phyloP scores from a whole-genome alignment of 2,888 invertebrate species.

The Leptinotarsa juncta region DNA sequence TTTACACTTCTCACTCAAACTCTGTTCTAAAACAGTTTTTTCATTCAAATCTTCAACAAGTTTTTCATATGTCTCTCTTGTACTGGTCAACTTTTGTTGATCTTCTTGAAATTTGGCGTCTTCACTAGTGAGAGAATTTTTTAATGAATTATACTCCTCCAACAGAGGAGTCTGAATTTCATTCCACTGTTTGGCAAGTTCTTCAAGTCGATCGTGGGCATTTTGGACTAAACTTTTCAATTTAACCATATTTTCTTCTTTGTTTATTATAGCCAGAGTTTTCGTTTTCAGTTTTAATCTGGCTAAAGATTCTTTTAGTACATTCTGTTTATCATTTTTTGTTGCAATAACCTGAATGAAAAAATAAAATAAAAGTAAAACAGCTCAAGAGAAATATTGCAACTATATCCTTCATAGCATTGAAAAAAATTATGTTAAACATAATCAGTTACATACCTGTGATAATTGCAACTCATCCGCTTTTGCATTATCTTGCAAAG shows the following conservation, averaged over 20 bases:
- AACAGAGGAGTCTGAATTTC: constrained; percentile 76
- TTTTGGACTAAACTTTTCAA: constrained; percentile 71
- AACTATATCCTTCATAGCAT: background rate
- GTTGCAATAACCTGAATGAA: constrained; percentile 42
- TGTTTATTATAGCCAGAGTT: constrained; percentile 74
- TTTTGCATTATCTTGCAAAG: constrained; percentile 48
- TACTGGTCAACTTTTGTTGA: constrained; percentile 58
- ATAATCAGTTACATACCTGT: constrained; percentile 42
- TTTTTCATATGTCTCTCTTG: constrained; percentile 61
- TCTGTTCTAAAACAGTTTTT: constrained; percentile 65
- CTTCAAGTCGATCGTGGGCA: constrained; percentile 73
- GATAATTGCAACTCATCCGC: constrained; percentile 45
- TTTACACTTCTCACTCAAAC: constrained; percentile 66
- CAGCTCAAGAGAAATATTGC: background rate
- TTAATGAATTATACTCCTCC: constrained; percentile 68
- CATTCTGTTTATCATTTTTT: constrained; percentile 62
- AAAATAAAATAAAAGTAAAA: background rate
- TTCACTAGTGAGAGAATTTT: constrained; percentile 47
- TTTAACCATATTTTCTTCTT: constrained; percentile 72
- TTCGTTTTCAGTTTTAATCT: constrained; percentile 70
- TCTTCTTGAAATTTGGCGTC: constrained; percentile 55
- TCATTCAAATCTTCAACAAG: constrained; percentile 60
- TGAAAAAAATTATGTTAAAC: constrained; percentile 6
- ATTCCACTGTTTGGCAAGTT: constrained; percentile 79
- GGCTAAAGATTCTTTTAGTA: constrained; percentile 63